phyloP scores from a whole-genome alignment of 2,888 invertebrate genomes.

The Dynastes tityus region DNA sequence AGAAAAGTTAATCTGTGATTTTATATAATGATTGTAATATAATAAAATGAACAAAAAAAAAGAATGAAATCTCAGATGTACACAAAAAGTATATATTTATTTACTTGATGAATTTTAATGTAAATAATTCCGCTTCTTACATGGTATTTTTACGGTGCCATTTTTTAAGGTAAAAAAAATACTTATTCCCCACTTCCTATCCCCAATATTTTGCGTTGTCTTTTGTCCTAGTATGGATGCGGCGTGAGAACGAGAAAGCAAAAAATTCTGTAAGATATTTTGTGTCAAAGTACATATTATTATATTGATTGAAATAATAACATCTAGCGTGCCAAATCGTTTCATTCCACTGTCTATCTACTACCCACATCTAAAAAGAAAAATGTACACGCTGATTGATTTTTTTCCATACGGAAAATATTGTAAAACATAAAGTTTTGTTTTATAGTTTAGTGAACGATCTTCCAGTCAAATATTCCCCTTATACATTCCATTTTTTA shows the following conservation, averaged over 20 bases:
- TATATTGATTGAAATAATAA: slow-evolving; percentile 32
- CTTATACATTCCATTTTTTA: slow-evolving; percentile 26
- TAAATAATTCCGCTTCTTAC: slow-evolving; percentile 57
- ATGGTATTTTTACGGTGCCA: slow-evolving; percentile 63
- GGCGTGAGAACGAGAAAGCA: not conserved
- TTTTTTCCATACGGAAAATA: not conserved
- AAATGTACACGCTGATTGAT: slow-evolving; percentile 18
- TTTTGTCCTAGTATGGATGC: slow-evolving; percentile 24
- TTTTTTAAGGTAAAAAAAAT: slow-evolving; percentile 58
- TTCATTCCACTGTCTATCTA: slow-evolving; percentile 2
- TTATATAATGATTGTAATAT: slow-evolving; percentile 50
- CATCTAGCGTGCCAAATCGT: slow-evolving; percentile 49
- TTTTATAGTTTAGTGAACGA: slow-evolving; percentile 3
- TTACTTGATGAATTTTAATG: slow-evolving; percentile 53
- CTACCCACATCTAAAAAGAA: not conserved
- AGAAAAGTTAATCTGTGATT: slow-evolving; percentile 51
- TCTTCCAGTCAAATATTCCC: slow-evolving; percentile 35
- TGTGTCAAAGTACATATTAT: slow-evolving; percentile 41
- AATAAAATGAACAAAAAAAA: slow-evolving; percentile 39
- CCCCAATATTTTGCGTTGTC: not conserved
- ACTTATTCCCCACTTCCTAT: not conserved
- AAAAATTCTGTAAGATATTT: slow-evolving; percentile 46
- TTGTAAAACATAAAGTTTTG: not conserved
- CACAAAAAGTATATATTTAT: slow-evolving; percentile 54
- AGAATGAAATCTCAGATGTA: slow-evolving; percentile 46